Evolutionary conservation across 2,113 vertebrate genomes (phyloP).

Genomic region (Nipponia nippon): DNA sequence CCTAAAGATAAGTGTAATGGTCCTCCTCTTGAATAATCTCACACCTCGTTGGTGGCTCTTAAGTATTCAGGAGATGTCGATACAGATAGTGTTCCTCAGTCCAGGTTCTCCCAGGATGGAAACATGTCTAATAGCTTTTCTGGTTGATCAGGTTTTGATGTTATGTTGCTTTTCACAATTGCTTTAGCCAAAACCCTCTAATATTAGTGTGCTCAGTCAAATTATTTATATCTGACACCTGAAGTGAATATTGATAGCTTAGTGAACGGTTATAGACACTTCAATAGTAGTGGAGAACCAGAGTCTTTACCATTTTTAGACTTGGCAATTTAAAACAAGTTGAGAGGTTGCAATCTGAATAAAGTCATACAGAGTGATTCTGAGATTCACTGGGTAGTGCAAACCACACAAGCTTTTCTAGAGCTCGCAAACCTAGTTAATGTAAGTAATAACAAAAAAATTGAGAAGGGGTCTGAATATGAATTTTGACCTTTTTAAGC

Average conservation of each 20-base stretch:
- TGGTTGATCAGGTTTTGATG: neutral
- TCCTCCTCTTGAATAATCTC: neutral
- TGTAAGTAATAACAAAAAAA: neutral
- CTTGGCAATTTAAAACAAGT: neutral
- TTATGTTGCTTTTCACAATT: neutral
- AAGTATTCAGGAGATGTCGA: neutral
- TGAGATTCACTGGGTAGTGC: neutral
- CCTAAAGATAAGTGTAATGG: neutral
- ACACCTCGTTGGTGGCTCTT: neutral
- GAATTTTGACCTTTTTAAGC: neutral
- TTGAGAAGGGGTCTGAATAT: neutral
- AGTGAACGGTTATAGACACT: neutral
- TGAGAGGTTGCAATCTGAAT: neutral
- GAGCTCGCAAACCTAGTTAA: neutral
- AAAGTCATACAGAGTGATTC: rapidly evolving
- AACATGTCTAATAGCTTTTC: neutral
- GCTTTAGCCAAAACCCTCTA: neutral
- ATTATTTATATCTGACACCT: neutral
- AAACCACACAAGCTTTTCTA: neutral
- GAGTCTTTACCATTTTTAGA: neutral
- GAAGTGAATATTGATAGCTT: neutral
- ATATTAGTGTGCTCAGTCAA: neutral
- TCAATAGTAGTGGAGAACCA: neutral
- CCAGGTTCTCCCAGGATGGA: neutral
- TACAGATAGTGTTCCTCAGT: neutral